Base-by-base conservation (phyloP, 1,140 invertebrate species). In the Calephelis virginiensis region DNA sequence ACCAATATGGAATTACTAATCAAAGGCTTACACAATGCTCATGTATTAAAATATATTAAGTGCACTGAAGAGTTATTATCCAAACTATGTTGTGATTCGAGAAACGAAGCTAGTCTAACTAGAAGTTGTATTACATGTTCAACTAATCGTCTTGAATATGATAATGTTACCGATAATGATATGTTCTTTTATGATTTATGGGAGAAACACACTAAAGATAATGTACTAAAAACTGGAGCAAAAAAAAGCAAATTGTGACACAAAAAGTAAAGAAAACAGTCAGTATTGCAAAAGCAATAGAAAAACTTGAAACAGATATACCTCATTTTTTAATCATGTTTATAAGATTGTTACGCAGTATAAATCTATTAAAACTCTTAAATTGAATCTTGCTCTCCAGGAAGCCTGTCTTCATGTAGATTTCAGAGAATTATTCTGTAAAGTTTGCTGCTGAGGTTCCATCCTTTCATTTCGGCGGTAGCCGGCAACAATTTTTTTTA, bases 381-480 rank as follows among this genome's bases (percentile, higher is more conserved):
- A 61, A 61, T 4, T 11, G 10, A 61, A 61, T 10, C 10, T 61
- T 9, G 40, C 17, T n/a, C 10, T 38, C n/a, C 17, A 62, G 5
- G 61, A 62, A 62, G 61, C 43, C 6, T 62, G n/a, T 45, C 6
- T 17, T 17, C 46, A 12, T 69, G 5, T 53, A 69, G 43, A 64
- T 69, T 61, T 49, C 14, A 4, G 59, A 67, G 49, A 67, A 67
- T 61, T 67, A 67, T 17, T n/a, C 9, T 13, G 1, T 14, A 6
- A 71, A 71, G 45, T 68, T 14, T 59, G 56, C 56, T 59, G 59
- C 61, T n/a, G 70, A 71, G 53, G 47, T 71, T 28, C 70, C 17
- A 1, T 17, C 0, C 3, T 1, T 0, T 17, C n/a, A n/a, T n/a
- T n/a, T n/a, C n/a, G n/a, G n/a, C n/a, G n/a, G n/a, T n/a, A n/a